These are phyloP conservation scores for Aricia artaxerxes DNA, from an alignment of 2,888 invertebrate genomes.

Conservation along the genomic window DNA sequence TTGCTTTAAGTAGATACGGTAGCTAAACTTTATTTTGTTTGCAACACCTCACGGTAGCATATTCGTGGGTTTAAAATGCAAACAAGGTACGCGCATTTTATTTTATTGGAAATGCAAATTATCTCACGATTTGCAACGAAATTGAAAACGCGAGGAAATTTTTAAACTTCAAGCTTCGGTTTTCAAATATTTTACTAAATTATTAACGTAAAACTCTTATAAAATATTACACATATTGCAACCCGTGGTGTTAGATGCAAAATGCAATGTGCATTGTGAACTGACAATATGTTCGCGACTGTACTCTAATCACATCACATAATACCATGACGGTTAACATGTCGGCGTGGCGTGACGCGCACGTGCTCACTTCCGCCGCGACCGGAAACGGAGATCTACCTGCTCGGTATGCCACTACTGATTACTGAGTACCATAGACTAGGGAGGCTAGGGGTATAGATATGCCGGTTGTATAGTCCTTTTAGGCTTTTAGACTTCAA, in stretches of 20 bases:
- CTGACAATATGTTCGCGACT: neutral
- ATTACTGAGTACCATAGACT: neutral
- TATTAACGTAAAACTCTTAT: too few species aligned
- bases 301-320: neutral
- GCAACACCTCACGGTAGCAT: neutral
- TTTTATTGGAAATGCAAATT: slow-evolving; percentile 15
- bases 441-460: neutral
- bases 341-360: neutral
- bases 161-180: neutral
- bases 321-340: slow-evolving; percentile 3
- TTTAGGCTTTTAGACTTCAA: too few species aligned
- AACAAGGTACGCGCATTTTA: neutral
- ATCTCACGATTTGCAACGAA: neutral
- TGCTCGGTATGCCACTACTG: slow-evolving; percentile 7
- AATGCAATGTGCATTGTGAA: neutral
- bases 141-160: neutral
- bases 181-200: too few species aligned
- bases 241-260: too few species aligned
- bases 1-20: neutral
- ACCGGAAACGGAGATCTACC: slow-evolving; percentile 20
- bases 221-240: too few species aligned
- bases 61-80: neutral
- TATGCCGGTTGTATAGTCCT: neutral
- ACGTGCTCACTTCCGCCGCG: slow-evolving; percentile 7
- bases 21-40: neutral